Conservation (phyloP, 92 coral and sea anemone species). For the Porites divaricata region DNA sequence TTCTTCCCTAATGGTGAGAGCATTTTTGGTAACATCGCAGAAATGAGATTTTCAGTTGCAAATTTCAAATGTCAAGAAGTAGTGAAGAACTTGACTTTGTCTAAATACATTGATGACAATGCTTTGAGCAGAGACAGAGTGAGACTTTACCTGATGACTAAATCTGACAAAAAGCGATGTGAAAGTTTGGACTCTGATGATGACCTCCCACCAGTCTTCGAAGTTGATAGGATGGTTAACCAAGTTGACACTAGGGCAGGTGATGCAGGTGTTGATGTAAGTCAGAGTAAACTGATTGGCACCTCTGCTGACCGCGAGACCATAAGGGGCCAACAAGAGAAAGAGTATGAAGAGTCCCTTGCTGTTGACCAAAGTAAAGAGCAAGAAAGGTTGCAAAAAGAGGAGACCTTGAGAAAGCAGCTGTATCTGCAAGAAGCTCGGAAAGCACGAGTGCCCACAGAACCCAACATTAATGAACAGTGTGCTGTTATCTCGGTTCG, state of each 20-base stretch:
- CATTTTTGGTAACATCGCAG: conserved; percentile 43
- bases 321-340: conserved; percentile 43
- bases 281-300: conserved; percentile 31
- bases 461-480: conserved; percentile 27
- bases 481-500: conserved; percentile 44
- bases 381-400: conserved; percentile 23
- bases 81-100: conserved; percentile 9
- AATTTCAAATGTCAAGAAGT: conserved; percentile 53
- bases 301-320: conserved; percentile 46
- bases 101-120: conserved; percentile 45
- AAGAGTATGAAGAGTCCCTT: conserved; percentile 49
- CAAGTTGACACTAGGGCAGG: conserved; percentile 20
- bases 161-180: conserved; percentile 5
- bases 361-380: conserved; percentile 61
- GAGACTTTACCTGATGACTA: conserved; percentile 64
- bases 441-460: conserved; percentile 42
- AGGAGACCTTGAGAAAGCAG: conserved; percentile 31
- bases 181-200: conserved; percentile 1
- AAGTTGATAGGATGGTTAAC: not conserved
- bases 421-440: conserved; percentile 43
- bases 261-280: not conserved
- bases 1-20: conserved; percentile 66
- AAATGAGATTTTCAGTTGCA: conserved; percentile 44
- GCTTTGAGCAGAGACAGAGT: conserved; percentile 64
- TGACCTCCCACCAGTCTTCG: not conserved